Conservation (phyloP, 1,140 invertebrate species). For the Chrysomallon squamiferum region DNA sequence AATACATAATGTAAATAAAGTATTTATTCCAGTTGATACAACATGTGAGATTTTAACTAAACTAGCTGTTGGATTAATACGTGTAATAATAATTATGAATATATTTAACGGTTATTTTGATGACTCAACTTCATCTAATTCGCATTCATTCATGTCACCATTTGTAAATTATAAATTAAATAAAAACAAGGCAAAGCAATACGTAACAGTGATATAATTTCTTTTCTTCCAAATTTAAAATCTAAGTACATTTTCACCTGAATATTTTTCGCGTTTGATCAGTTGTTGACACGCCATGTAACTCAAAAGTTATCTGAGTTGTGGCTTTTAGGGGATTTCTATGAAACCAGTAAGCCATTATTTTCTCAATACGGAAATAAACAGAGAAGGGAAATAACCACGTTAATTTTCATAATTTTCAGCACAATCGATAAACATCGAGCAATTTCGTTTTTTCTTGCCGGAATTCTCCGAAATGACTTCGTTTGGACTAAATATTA, state of each 20-base stretch:
- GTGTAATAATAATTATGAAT: too few species aligned
- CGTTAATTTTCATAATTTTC: conserved; percentile 7
- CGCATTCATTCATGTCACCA: too few species aligned
- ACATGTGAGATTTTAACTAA: too few species aligned
- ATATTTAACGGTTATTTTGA: too few species aligned
- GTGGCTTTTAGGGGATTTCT: conserved; percentile 76
- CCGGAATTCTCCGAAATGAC: too few species aligned
- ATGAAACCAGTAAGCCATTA: conserved; percentile 79
- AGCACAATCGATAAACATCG: conserved; percentile 3
- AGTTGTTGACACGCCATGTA: conserved; percentile 68
- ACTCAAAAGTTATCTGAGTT: conserved; percentile 70
- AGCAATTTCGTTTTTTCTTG: not conserved
- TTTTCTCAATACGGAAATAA: conserved; percentile 15
- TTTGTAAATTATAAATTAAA: not conserved
- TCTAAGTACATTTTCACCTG: conserved; percentile 59
- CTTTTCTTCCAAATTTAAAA: too few species aligned
- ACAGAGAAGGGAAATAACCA: conserved; percentile 9
- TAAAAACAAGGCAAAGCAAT: too few species aligned
- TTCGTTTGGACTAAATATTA: too few species aligned
- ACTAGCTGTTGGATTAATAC: too few species aligned
- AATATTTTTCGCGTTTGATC: conserved; percentile 67
- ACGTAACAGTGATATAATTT: too few species aligned
- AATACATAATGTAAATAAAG: too few species aligned
- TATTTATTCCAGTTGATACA: too few species aligned
- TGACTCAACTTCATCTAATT: not conserved